Conservation (phyloP, 2,888 invertebrate genomes). For the Diarsia dahlii region DNA sequence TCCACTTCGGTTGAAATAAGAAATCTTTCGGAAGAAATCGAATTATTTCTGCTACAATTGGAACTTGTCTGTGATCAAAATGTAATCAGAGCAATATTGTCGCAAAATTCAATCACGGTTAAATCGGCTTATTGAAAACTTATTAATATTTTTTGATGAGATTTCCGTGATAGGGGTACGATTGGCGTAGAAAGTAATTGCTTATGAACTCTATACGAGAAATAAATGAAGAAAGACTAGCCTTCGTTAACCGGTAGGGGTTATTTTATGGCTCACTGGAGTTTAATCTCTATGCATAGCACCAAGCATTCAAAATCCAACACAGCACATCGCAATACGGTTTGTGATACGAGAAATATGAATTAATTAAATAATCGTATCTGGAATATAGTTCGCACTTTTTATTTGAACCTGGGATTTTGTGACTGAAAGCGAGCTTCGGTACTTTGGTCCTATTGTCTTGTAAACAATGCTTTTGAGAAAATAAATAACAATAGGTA, state of each 20-base stretch:
- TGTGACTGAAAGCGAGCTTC: slow-evolving; percentile 15
- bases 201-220: neutral
- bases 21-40: slow-evolving; percentile 17
- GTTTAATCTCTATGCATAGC: neutral
- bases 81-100: slow-evolving; percentile 11
- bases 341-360: neutral
- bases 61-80: slow-evolving; percentile 26
- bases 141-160: neutral
- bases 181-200: neutral
- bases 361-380: slow-evolving; percentile 15
- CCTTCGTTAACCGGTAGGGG: neutral
- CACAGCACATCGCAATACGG: neutral
- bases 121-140: neutral
- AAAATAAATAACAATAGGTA: slow-evolving; percentile 51
- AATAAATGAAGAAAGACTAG: neutral
- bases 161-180: neutral
- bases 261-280: neutral
- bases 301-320: neutral
- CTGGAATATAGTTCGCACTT: neutral
- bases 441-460: slow-evolving; percentile 32
- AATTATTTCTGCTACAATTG: slow-evolving; percentile 23
- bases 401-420: slow-evolving; percentile 11
- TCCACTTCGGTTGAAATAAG: slow-evolving; percentile 18
- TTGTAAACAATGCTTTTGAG: slow-evolving; percentile 36
- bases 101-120: slow-evolving; percentile 7